Base-by-base conservation (phyloP, 1,140 invertebrate species). In the Cotesia typhae region DNA sequence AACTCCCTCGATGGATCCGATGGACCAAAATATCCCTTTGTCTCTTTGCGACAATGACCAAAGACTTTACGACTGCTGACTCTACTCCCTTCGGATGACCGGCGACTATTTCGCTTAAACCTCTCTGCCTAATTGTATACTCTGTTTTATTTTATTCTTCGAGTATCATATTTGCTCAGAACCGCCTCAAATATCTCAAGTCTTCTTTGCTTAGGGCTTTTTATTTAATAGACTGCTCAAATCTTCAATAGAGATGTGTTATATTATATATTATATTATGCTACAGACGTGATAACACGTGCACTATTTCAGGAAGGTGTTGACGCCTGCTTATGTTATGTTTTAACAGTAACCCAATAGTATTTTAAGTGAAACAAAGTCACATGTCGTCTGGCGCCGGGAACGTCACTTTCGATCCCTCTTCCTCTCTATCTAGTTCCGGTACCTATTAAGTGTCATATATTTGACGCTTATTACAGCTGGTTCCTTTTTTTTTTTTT, bases 301-400 rank as follows among this genome's bases (percentile, higher is more conserved):
- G 82, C 67, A 78, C 78, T 78, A 72, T 78, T 81, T 85, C 82
- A 82, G 80, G 76, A 82, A 84, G 84, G 85, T 86, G 85, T 82
- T 83, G 84, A 85, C 80, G 81, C 74, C 76, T 77, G 77, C 74
- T 73, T 64, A 53, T 86, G 83, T 73, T 64, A 53, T 86, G 83
- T 87, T 87, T 85, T 79, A 74, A 65, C 74, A 83, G 85, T 86
- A 87, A 87, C 83, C 77, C 78, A 82, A 87, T 85, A 87, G 85
- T 81, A 80, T 78, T 79, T 47, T 79, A 78, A 78, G 72, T 75
- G 41, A 55, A 77, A 75, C 72, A 79, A 72, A 59, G 57, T 59
- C 57, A 59, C 57, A 59, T 10, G 57, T 59, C 17, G 17, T 28
- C 57, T 59, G 20, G 57, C 57, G 57, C 14, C 20, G 6, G 6